Conservation (phyloP, 2,797 vertebrate species). For the Naso thynnoides region DNA sequence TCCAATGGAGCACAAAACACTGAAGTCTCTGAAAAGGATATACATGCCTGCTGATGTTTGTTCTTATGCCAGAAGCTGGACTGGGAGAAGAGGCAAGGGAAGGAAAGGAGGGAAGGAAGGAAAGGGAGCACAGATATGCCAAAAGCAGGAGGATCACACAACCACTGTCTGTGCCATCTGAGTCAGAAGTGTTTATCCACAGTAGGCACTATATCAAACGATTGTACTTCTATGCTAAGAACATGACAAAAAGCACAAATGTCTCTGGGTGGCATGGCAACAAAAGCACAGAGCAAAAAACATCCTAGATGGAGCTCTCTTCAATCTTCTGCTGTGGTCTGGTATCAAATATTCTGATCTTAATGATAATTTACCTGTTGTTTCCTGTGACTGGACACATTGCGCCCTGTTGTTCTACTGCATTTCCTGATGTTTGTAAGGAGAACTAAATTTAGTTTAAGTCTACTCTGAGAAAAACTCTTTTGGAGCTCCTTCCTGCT, state of each 20-base stretch:
- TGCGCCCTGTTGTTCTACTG: slow-evolving; percentile 52
- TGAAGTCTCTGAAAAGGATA: slow-evolving; percentile 57
- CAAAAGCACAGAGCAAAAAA: background rate
- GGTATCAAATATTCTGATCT: slow-evolving; percentile 9
- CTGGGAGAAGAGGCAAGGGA: slow-evolving; percentile 52
- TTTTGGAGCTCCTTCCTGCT: slow-evolving; percentile 86
- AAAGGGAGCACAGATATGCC: slow-evolving; percentile 71
- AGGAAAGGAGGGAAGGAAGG: slow-evolving; percentile 75
- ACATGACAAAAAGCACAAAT: slow-evolving; percentile 9
- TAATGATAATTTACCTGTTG: slow-evolving; percentile 56
- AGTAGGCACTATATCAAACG: slow-evolving; percentile 34
- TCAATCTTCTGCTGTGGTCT: background rate
- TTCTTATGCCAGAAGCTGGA: slow-evolving; percentile 67
- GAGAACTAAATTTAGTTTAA: slow-evolving; percentile 85
- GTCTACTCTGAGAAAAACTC: slow-evolving; percentile 81
- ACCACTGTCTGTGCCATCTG: slow-evolving; percentile 67
- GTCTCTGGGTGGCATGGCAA: slow-evolving; percentile 14
- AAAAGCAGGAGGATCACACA: slow-evolving; percentile 72
- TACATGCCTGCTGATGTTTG: slow-evolving; percentile 69
- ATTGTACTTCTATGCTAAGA: slow-evolving; percentile 1
- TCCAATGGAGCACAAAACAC: slow-evolving; percentile 52
- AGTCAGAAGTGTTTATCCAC: slow-evolving; percentile 58
- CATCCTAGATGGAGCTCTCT: background rate
- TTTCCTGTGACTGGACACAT: slow-evolving; percentile 51
- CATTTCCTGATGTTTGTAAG: slow-evolving; percentile 84